Base-by-base conservation (phyloP, 2,888 invertebrate species). In the Spicauda simplicius region DNA sequence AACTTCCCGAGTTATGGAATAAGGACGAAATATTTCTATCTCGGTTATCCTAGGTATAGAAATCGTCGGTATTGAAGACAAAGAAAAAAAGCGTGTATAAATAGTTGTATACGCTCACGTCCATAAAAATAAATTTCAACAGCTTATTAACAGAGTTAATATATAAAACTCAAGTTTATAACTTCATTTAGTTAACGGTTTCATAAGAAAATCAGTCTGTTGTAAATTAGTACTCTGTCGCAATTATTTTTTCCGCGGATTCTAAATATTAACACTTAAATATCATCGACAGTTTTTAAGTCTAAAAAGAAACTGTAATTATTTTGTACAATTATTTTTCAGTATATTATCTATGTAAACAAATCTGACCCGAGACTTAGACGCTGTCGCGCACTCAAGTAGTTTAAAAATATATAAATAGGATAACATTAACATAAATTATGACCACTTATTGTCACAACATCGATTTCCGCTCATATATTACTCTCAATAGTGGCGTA, bases 391-490 rank as follows among this genome's bases (percentile, higher is more conserved):
- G 37, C 37, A 12, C 37, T 12, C 12, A 37, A 37, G 12, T 37
- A 37, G 37, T 37, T 37, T 37, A 37, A 37, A 37, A 37, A 37
- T 12, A 12, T 37, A 37, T 48, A 48, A 48, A n/a, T 48, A 16
- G 7, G 16, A 48, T n/a, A 7, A 48, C 6, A 48, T 48, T 48
- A 16, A 16, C 50, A 50, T 50, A 50, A 33, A 8, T 48, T 50
- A 10, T 18, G 18, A 10, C 18, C 10, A 18, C 18, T 53, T 25
- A 25, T 30, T 25, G 64, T 53, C 64, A 58, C 48, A 37, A 57
- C 12, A 59, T 30, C 8, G 14, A 18, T 54, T 48, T 59, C 53
- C 30, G 54, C 54, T 30, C 30, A 18, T 65, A 59, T 54, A 45
- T 48, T 19, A 50, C n/a, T 33, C 12, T 1, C n/a, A 48, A 60